These are phyloP conservation scores for Cottus gobio DNA, from an alignment of 2,113 vertebrate genomes.

Conservation along the genomic window DNA sequence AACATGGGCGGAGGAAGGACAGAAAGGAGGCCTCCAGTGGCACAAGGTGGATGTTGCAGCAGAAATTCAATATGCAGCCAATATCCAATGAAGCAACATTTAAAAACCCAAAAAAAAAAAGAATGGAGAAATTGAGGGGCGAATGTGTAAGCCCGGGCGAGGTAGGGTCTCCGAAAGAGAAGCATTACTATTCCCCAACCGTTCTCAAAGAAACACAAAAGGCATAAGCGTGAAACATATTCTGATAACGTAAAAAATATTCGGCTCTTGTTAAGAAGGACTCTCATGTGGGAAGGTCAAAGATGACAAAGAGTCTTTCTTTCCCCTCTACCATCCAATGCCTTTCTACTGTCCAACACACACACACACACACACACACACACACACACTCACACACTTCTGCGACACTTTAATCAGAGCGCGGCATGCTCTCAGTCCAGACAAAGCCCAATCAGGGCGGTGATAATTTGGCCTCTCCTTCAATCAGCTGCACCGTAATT, in stretches of 20 bases:
- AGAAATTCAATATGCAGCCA: constrained; percentile 6
- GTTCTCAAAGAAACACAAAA: constrained; percentile 13
- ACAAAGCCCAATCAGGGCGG: constrained; percentile 84
- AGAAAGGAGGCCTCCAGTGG: constrained; percentile 59
- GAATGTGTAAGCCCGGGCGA: background rate
- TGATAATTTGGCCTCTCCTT: constrained; percentile 87
- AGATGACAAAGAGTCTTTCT: constrained; percentile 56
- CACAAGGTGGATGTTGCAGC: constrained; percentile 33
- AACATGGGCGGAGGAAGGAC: constrained; percentile 26
- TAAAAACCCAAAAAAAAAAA: background rate
- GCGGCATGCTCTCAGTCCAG: constrained; percentile 78
- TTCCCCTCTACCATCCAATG: constrained; percentile 33
- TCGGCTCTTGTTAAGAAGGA: constrained; percentile 39
- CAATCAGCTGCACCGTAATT: constrained; percentile 85
- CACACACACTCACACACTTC: constrained; percentile 54
- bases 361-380: constrained; percentile 35
- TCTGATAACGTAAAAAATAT: constrained; percentile 44
- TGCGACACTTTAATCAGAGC: constrained; percentile 84
- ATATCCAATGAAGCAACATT: constrained; percentile 4
- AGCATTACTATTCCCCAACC: background rate
- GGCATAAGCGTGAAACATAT: background rate
- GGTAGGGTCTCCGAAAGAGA: background rate
- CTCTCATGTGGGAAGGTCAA: constrained; percentile 70
- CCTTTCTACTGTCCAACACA: constrained; percentile 36
- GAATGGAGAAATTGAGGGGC: constrained; percentile 24